phyloP scores from a whole-genome alignment of 2,113 vertebrate species.

The Leptosomus discolor region DNA sequence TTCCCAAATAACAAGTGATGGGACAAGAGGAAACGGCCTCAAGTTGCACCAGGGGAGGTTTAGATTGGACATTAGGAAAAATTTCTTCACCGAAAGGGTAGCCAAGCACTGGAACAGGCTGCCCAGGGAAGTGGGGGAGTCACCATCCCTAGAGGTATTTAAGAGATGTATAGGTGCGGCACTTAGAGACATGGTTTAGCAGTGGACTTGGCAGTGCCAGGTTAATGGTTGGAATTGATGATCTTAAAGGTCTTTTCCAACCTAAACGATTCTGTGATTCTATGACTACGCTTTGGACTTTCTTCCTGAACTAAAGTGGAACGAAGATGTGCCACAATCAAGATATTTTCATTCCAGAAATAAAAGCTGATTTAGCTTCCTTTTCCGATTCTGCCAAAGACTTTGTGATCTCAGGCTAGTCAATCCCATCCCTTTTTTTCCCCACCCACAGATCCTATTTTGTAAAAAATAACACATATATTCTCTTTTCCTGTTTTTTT shows the following conservation, averaged over 20 bases:
- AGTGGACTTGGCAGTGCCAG: not conserved
- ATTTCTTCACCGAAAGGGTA: not conserved
- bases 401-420: not conserved
- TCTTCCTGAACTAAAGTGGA: not conserved
- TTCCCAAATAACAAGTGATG: not conserved
- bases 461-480: not conserved
- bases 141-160: not conserved
- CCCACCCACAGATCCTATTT: not conserved
- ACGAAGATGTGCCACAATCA: not conserved
- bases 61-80: not conserved
- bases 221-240: not conserved
- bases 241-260: not conserved
- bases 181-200: not conserved
- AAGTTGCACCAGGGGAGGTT: not conserved
- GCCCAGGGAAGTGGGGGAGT: not conserved
- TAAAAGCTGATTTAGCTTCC: not conserved
- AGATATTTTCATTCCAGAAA: not conserved
- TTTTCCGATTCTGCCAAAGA: not conserved
- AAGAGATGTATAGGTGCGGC: not conserved
- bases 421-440: not conserved
- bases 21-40: not conserved
- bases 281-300: not conserved
- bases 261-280: not conserved
- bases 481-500: not conserved
- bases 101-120: not conserved